Evolutionary conservation across 2,888 invertebrate species (phyloP).

Genomic region (Sesamia inferens): DNA sequence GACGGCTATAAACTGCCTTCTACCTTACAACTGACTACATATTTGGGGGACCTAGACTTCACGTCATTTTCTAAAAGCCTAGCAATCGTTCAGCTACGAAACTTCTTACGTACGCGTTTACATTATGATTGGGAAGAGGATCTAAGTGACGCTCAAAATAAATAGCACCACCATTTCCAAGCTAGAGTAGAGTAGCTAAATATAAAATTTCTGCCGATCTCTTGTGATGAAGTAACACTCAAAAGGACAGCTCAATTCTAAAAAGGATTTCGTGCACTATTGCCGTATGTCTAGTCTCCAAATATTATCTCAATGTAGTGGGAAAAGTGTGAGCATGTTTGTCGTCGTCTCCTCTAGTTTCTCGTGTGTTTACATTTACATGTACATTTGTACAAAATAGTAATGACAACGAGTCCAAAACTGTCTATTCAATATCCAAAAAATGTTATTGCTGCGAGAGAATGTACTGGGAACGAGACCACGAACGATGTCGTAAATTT

Average conservation of each 20-base stretch:
- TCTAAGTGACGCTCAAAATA: too few relatives aligned
- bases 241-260: too few relatives aligned
- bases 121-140: too few relatives aligned
- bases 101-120: too few relatives aligned
- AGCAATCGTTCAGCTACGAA: not conserved
- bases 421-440: not conserved
- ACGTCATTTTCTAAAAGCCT: not conserved
- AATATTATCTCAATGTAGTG: too few relatives aligned
- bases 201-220: too few relatives aligned
- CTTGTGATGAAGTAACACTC: too few relatives aligned
- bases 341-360: not conserved
- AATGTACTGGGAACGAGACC: too few relatives aligned
- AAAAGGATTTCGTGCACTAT: too few relatives aligned
- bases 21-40: not conserved
- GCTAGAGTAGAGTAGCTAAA: too few relatives aligned
- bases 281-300: too few relatives aligned
- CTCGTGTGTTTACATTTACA: not conserved
- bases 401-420: not conserved
- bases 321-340: not conserved
- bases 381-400: not conserved
- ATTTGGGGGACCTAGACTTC: not conserved
- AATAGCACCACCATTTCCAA: too few relatives aligned
- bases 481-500: not conserved
- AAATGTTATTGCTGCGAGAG: not conserved
- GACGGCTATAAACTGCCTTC: not conserved